phyloP scores from a whole-genome alignment of 2,888 invertebrate species.

The Cephalotes varians region DNA sequence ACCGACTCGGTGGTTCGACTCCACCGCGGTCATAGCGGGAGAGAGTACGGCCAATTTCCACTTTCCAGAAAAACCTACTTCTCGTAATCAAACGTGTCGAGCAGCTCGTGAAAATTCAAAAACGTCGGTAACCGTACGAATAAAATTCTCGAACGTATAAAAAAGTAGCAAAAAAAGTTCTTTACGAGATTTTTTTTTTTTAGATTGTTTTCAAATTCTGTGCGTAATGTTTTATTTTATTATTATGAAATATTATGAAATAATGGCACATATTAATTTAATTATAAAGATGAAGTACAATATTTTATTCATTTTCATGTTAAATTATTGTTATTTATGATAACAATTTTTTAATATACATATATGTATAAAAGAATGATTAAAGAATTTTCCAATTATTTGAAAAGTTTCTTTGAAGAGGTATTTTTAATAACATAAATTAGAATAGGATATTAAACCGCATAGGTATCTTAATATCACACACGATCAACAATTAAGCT shows the following conservation, averaged over 20 bases:
- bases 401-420: background rate
- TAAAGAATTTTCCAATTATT: background rate
- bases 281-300: background rate
- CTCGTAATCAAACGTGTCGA: conserved; percentile 42
- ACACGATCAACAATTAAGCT: background rate
- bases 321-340: background rate
- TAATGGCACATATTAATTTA: background rate
- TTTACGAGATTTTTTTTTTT: background rate
- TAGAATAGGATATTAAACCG: background rate
- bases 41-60: conserved; percentile 33
- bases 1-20: conserved; percentile 39
- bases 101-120: conserved; percentile 14
- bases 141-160: conserved; percentile 12
- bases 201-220: background rate
- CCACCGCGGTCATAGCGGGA: conserved; percentile 27
- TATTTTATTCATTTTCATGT: background rate
- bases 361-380: background rate
- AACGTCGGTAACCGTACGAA: background rate
- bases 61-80: conserved; percentile 36
- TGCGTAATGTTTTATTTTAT: background rate
- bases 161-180: background rate
- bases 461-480: background rate
- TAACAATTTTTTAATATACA: background rate
- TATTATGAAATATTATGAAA: background rate
- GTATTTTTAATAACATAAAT: background rate